Base-by-base conservation (phyloP, 2,888 invertebrate genomes). In the Hipparchia sbordonii region DNA sequence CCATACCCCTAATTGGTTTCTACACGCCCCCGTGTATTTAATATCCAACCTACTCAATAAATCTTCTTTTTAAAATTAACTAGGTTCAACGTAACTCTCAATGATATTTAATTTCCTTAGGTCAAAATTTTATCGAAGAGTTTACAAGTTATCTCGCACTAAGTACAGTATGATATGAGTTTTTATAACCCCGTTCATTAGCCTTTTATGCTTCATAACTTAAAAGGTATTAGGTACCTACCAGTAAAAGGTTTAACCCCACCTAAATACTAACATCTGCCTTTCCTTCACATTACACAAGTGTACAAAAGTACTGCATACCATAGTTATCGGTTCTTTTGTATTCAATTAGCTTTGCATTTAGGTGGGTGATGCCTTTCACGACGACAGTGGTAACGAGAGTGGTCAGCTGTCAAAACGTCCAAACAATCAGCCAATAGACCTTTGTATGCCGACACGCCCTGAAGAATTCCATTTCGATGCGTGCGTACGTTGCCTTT, bases 281-380 rank as follows among this genome's bases (percentile, higher is more conserved):
- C 66, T 81, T 80, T 78, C 77, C 80, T 81, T 82, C 80, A 83
- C 79, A 80, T 89, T 89, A 85, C 87, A 85, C 85, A 89, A 91
- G 45, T 13, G 51, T 81, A 81, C 84, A 85, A 91, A 88, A 92
- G 87, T 87, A 39, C 39, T 39, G 88, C 90, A 93, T 90, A 90
- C 90, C 89, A 80, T 82, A 80, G 87, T 89, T 90, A 91, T 92
- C 91, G 84, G 86, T 86, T 85, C 92, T 91, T 92, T 93, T 93
- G 92, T 93, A 91, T 91, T 92, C 93, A 92, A 93, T 93, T 93
- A 93, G 92, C 92, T 88, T 90, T 92, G 92, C 89, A 89, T 92
- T 92, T 89, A 87, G 90, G 89, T 91, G 88, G 89, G 89, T 81
- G 90, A 89, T 90, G 89, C 92, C 93, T 91, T 92, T 92, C 91